Conservation (phyloP, 2,797 vertebrate genomes). For the Adrianichthys oophorus region DNA sequence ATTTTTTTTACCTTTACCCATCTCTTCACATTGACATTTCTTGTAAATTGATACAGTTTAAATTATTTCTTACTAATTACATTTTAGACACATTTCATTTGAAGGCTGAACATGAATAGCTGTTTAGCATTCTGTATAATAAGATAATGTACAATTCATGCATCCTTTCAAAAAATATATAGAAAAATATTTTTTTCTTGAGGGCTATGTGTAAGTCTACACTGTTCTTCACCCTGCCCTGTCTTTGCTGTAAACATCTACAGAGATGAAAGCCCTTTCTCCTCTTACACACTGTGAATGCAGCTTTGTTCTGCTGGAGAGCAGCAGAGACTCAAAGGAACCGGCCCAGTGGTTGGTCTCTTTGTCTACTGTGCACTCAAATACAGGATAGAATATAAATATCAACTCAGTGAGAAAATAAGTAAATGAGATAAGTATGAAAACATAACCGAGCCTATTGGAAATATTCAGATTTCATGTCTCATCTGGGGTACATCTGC, state of each 20-base stretch:
- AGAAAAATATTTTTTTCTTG: too few relatives aligned
- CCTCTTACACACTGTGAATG: constrained; percentile 61
- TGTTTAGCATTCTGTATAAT: too few relatives aligned
- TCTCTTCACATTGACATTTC: too few relatives aligned
- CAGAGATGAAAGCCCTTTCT: constrained; percentile 72
- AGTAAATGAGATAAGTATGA: constrained; percentile 11
- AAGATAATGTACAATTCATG: too few relatives aligned
- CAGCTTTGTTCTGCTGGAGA: constrained; percentile 67
- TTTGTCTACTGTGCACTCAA: constrained; percentile 54
- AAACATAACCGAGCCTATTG: neutral
- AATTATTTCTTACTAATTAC: too few relatives aligned
- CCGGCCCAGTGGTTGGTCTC: constrained; percentile 47
- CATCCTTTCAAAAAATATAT: too few relatives aligned
- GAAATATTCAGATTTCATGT: constrained; percentile 9
- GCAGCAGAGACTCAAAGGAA: constrained; percentile 57
- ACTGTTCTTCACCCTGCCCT: constrained; percentile 45
- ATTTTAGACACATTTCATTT: too few relatives aligned
- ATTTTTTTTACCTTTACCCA: neutral
- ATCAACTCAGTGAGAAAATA: constrained; percentile 14
- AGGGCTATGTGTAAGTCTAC: constrained; percentile 33
- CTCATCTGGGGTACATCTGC: neutral
- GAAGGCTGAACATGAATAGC: too few relatives aligned
- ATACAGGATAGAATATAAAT: constrained; percentile 38
- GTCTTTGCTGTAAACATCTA: constrained; percentile 69
- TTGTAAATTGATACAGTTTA: too few relatives aligned